Evolutionary conservation across 2,888 invertebrate genomes (phyloP).

Genomic region (Caenorhabditis sulstoni): DNA sequence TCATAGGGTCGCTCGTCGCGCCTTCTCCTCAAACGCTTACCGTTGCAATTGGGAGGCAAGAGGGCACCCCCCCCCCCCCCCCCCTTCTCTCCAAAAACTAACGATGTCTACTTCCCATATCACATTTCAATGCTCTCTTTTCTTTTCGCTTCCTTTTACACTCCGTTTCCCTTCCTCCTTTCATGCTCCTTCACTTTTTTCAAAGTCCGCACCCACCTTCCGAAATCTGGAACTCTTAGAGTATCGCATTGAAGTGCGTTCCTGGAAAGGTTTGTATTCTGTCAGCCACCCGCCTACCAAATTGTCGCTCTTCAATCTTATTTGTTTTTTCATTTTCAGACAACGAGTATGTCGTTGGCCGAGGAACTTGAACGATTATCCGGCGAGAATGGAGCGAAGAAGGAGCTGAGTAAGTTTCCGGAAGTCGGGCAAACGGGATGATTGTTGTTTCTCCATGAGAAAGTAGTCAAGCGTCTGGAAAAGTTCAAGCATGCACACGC

Average conservation of each 20-base stretch:
- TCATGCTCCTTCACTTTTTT: too few species aligned
- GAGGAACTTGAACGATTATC: conserved; percentile 72
- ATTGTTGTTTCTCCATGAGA: conserved; percentile 17
- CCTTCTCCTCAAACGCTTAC: conserved; percentile 39
- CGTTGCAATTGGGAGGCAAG: conserved; percentile 18
- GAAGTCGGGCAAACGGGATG: conserved; percentile 16
- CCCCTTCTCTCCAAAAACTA: conserved; percentile 36
- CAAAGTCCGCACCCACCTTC: too few species aligned
- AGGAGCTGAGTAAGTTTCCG: conserved; percentile 67
- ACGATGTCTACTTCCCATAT: conserved; percentile 47
- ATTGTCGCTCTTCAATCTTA: background rate
- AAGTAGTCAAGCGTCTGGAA: conserved; percentile 52
- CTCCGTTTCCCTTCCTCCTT: conserved; percentile 4
- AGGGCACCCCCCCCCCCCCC: background rate
- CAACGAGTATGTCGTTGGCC: conserved; percentile 66
- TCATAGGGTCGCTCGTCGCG: background rate
- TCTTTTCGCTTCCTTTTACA: conserved; percentile 2
- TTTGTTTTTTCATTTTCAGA: conserved; percentile 26
- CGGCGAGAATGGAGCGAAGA: conserved; percentile 63
- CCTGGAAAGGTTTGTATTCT: too few species aligned
- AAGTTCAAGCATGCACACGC: conserved; percentile 25
- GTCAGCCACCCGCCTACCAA: too few species aligned
- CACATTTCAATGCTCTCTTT: conserved; percentile 41
- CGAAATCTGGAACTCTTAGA: too few species aligned
- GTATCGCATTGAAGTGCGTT: too few species aligned